Evolutionary conservation across 2,113 vertebrate species (phyloP).

Genomic region (Petromus typicus): DNA sequence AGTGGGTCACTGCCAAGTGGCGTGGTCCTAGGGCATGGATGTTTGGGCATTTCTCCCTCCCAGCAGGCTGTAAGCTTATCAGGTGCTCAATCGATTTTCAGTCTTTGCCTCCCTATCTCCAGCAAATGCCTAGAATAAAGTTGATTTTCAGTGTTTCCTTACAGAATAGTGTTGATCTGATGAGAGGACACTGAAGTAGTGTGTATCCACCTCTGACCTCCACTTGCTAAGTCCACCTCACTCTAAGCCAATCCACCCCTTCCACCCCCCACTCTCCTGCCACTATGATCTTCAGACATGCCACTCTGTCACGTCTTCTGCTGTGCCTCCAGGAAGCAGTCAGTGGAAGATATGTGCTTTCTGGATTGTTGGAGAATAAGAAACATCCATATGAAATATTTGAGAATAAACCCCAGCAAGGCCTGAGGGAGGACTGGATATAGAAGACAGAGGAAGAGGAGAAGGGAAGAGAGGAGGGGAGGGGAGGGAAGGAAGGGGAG

Average conservation of each 20-base stretch:
- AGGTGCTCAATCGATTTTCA: conserved; percentile 8
- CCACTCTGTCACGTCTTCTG: background rate
- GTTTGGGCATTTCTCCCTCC: background rate
- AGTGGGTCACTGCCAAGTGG: background rate
- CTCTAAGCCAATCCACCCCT: background rate
- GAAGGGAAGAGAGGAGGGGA: too few relatives aligned
- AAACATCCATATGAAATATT: background rate
- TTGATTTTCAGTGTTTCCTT: background rate
- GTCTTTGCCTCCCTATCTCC: conserved; percentile 9
- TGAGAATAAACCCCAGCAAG: background rate
- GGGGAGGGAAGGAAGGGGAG: too few relatives aligned
- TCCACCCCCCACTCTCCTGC: background rate
- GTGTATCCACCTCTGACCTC: background rate
- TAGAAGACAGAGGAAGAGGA: background rate
- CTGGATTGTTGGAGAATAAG: background rate
- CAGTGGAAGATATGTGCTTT: background rate
- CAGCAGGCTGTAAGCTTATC: conserved; percentile 26
- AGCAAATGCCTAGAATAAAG: background rate
- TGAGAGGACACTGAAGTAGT: background rate
- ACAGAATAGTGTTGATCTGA: background rate
- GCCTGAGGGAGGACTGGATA: background rate
- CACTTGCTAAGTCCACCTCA: background rate
- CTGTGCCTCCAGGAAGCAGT: background rate
- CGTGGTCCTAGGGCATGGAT: background rate
- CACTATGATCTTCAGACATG: background rate